Evolutionary conservation across 2,113 vertebrate genomes (phyloP).

Genomic region (Hemiscyllium ocellatum): DNA sequence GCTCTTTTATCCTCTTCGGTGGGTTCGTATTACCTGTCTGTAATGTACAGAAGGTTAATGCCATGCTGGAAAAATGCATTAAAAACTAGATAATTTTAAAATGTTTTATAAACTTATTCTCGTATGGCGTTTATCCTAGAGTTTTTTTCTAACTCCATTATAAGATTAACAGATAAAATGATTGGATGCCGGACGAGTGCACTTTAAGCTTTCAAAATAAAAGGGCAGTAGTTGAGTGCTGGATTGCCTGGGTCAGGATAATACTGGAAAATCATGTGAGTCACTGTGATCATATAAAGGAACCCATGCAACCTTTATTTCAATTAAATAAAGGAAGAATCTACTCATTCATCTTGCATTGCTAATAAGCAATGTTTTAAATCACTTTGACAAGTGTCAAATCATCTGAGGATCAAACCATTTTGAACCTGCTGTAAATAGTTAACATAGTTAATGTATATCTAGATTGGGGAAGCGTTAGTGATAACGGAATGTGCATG

Average conservation of each 20-base stretch:
- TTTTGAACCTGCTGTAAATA: too few relatives aligned
- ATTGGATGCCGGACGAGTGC: not conserved
- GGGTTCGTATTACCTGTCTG: not conserved
- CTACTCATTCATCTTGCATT: not conserved
- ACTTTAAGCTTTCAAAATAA: not conserved
- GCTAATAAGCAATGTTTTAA: not conserved
- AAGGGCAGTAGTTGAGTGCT: not conserved
- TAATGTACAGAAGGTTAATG: not conserved
- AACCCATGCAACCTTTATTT: not conserved
- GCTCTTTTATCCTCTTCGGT: not conserved
- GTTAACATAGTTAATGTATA: not conserved
- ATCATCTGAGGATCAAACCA: not conserved
- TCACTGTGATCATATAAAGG: not conserved
- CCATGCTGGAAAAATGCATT: not conserved
- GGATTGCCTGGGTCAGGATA: not conserved
- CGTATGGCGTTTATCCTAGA: not conserved
- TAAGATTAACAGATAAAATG: not conserved
- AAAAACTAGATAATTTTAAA: not conserved
- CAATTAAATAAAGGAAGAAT: not conserved
- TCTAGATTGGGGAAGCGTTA: too few relatives aligned
- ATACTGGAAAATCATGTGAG: not conserved
- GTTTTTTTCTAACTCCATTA: not conserved
- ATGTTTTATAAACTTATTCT: not conserved
- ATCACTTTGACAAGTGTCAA: not conserved
- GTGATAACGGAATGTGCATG: too few relatives aligned